Evolutionary conservation across 2,113 vertebrate genomes (phyloP), one percentile per base, ranked within the genome.

Genomic region (Zapus hudsonius): DNA sequence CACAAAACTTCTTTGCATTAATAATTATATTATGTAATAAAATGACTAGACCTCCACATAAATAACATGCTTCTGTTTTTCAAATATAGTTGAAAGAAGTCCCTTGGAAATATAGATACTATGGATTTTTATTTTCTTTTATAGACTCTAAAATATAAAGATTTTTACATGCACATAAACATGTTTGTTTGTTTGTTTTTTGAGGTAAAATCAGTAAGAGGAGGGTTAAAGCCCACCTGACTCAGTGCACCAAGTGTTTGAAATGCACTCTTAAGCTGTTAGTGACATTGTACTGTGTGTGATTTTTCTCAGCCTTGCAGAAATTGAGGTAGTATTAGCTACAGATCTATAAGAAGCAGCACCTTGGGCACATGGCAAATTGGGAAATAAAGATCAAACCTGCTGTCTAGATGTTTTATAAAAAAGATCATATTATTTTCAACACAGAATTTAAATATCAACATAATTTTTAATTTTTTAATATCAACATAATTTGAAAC

Each of bases 61-160:
- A 91, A 69, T 7, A 70, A 16, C n/a, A 66, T 59, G 25, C 70
- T 78, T 79, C 19, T 12, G 44, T 64, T 84, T 89, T 57, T 81
- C 38, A 91, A 84, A 38, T 5, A 80, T 59, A 16, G 2, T 84
- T 89, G 59, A 38, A 80, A 82, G 72, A 88, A 40, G 3, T 72
- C 40, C 25, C 5, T 73, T 90, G 47, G 25, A 87, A 95, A 87
- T 7, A 47, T 0, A 70, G 70, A 75, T 27, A 79, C 22, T 16
- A 57, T 70, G 22, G 59, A 47, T 87, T 74, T 29, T 94, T 80
- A 36, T 57, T 87, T 86, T 86, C 66, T 67, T 95, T 29, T 74
- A 80, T 44, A 87, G 67, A 87, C 47, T 91, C 40, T 47, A 20
- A 83, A 90, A 47, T 12, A 55, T 36, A 20, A 76, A 55, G n/a